These are phyloP conservation scores for Patella ulyssiponensis DNA, from an alignment of 2,888 invertebrate species.

Conservation along the genomic window DNA sequence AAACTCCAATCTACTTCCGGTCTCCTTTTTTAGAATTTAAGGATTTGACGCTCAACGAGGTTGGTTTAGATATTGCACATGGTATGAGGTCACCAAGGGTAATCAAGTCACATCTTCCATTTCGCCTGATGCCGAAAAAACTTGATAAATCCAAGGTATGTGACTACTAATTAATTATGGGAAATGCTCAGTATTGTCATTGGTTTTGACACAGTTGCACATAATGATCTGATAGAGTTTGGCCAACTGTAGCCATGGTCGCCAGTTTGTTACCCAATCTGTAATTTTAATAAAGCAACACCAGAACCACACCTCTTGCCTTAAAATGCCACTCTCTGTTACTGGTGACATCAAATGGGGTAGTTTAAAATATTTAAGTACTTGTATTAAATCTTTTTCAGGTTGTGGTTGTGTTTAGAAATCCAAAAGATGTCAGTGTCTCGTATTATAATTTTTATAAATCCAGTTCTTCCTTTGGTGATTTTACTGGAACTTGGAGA, in stretches of 20 bases:
- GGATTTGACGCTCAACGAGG: slow-evolving; percentile 59
- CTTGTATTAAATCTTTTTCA: slow-evolving; percentile 31
- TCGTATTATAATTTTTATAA: slow-evolving; percentile 83
- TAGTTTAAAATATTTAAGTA: no score
- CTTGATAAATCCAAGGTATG: background rate
- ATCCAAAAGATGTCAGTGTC: slow-evolving; percentile 88
- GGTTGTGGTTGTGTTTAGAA: slow-evolving; percentile 75
- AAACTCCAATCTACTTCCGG: slow-evolving; percentile 64
- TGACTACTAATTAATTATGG: no score
- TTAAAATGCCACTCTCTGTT: no score
- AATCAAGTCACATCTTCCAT: slow-evolving; percentile 67
- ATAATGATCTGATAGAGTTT: no score
- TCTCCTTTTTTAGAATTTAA: slow-evolving; percentile 67
- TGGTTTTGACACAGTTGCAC: no score
- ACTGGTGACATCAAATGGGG: no score
- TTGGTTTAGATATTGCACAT: slow-evolving; percentile 59
- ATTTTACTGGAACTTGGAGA: slow-evolving; percentile 69
- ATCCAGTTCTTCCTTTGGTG: slow-evolving; percentile 66
- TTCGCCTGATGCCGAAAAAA: slow-evolving; percentile 48
- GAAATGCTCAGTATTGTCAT: no score
- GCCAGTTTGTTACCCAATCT: no score
- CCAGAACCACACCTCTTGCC: no score
- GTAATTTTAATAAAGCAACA: no score
- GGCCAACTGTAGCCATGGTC: no score
- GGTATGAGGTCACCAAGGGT: slow-evolving; percentile 62